These are phyloP conservation scores for Naso thynnoides DNA, from an alignment of 2,797 vertebrate genomes.

Conservation along the genomic window DNA sequence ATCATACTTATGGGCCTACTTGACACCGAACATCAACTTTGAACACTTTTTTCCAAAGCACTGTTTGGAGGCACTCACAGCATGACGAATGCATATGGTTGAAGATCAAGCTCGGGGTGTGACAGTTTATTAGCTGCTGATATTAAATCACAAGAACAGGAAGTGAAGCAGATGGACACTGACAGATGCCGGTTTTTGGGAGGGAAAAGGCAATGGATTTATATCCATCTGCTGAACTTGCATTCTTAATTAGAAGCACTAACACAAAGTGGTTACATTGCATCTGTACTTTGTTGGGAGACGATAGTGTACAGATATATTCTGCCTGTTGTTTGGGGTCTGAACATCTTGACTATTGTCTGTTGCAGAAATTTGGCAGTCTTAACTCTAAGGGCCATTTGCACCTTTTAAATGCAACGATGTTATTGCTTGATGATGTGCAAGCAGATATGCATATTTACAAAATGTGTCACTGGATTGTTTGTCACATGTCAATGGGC, in stretches of 20 bases:
- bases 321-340: constrained; percentile 11
- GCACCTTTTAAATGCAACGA: background rate
- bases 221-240: constrained; percentile 61
- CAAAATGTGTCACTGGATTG: background rate
- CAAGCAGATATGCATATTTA: background rate
- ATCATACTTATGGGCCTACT: background rate
- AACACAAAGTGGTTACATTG: constrained; percentile 48
- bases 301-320: constrained; percentile 18
- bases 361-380: constrained; percentile 30
- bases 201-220: constrained; percentile 39
- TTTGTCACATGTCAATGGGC: background rate
- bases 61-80: constrained; percentile 8
- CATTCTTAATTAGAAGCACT: constrained; percentile 52
- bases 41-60: background rate
- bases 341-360: constrained; percentile 47
- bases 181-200: constrained; percentile 66
- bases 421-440: constrained; percentile 1
- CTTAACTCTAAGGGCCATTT: background rate
- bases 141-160: constrained; percentile 59
- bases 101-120: constrained; percentile 42
- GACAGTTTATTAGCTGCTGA: constrained; percentile 56
- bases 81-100: constrained; percentile 17
- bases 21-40: constrained; percentile 6
- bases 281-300: constrained; percentile 40
- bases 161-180: constrained; percentile 66